Conservation (phyloP, 2,113 vertebrate species). For the Etia nguti region DNA sequence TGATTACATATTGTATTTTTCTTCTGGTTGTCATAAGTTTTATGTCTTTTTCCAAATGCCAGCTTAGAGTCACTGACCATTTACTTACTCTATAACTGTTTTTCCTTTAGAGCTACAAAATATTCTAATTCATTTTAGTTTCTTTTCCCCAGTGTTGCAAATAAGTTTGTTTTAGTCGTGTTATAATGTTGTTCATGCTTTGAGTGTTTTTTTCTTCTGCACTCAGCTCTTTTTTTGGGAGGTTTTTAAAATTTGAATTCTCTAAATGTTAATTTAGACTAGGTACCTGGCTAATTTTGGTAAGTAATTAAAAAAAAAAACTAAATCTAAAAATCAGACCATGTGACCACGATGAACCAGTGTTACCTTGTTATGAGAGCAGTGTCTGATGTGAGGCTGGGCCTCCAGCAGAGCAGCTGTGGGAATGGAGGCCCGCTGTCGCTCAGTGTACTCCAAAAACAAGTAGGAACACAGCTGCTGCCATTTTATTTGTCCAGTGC, state of each 20-base stretch:
- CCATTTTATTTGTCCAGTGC: slow-evolving; percentile 44
- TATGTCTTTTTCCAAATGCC: background rate
- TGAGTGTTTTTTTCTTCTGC: rapidly evolving
- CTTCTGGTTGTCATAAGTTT: background rate
- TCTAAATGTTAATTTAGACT: background rate
- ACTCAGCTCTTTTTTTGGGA: background rate
- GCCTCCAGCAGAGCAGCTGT: slow-evolving; percentile 20
- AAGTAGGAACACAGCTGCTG: slow-evolving; percentile 56
- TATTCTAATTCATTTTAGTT: background rate
- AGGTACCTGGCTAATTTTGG: background rate
- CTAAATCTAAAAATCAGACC: background rate
- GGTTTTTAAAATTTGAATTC: background rate
- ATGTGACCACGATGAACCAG: background rate
- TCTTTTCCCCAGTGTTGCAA: background rate
- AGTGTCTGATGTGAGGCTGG: slow-evolving; percentile 44
- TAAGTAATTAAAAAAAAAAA: background rate
- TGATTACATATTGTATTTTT: background rate
- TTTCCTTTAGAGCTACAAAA: background rate
- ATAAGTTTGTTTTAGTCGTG: background rate
- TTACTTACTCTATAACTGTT: background rate
- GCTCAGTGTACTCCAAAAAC: slow-evolving; percentile 59
- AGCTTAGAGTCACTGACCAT: background rate
- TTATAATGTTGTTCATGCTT: background rate
- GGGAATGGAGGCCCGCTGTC: background rate
- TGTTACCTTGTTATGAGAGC: slow-evolving; percentile 53